Conservation (phyloP, 2,113 vertebrate genomes). For the Catagonus wagneri region DNA sequence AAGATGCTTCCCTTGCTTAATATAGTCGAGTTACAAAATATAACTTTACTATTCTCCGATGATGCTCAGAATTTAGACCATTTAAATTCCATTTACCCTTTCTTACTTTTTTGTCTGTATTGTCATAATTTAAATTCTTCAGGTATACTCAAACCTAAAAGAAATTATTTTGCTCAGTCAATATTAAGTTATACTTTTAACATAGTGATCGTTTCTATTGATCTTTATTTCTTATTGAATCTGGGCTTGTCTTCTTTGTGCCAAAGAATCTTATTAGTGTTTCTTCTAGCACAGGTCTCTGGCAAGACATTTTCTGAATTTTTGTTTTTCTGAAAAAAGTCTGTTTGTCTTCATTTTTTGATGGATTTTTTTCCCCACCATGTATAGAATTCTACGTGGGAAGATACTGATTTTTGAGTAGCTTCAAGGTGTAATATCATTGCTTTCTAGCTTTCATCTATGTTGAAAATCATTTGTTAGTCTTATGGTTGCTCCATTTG, state of each 20-base stretch:
- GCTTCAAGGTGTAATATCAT: neutral
- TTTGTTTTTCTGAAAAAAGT: no score
- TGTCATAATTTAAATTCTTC: neutral
- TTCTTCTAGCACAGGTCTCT: neutral
- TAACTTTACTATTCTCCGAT: neutral
- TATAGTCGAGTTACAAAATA: neutral
- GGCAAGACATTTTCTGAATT: no score
- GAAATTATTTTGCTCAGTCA: neutral
- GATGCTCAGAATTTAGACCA: neutral
- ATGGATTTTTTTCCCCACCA: neutral
- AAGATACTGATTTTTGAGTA: neutral
- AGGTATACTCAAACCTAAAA: neutral
- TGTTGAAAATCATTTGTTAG: neutral
- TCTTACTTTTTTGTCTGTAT: neutral
- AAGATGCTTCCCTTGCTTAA: neutral
- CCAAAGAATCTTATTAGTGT: neutral
- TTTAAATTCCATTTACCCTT: neutral
- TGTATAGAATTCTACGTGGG: neutral
- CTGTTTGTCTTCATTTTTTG: no score
- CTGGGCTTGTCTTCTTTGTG: neutral
- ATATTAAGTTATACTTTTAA: neutral
- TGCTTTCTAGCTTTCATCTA: neutral
- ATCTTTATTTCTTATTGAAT: neutral
- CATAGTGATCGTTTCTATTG: neutral
- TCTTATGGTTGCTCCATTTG: neutral